Evolutionary conservation across 2,888 invertebrate genomes (phyloP), one percentile per base, ranked within the genome.

Genomic region (Pammene fasciana): DNA sequence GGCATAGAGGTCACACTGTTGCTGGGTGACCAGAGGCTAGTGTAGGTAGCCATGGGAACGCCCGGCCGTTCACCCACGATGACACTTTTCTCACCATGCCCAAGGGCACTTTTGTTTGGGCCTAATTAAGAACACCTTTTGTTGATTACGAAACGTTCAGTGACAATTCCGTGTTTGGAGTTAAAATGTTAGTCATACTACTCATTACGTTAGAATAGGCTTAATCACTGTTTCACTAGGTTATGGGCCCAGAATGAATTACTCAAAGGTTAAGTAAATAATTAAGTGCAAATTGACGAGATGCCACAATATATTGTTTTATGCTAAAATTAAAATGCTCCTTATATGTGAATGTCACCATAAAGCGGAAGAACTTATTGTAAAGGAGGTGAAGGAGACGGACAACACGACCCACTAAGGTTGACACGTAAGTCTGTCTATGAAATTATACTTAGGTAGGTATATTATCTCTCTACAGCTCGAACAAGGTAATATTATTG

Each of bases 71-170:
- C 62, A 34, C 62, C 26, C 50, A 50, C n/a, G 62, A 62, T 52
- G 62, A 62, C 62, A 62, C 62, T 62, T 62, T 62, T 62, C 62
- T 62, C 50, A 62, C 62, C 52, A 52, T 26, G n/a, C 18, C 50
- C 62, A 62, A 62, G 62, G 62, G 62, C 62, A 62, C 52, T 62
- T 43, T 62, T 52, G 26, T 62, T 62, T 62, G 62, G 10, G 62
- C 41, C 50, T n/a, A 62, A 60, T 48, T 34, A 60, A 38, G 38
- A 50, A 61, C 16, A 60, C 14, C 61, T 52, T 41, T 52, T 62
- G 50, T 52, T 61, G 50, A 50, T 62, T 62, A 62, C 62, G 18
- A 62, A 16, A 62, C 14, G 11, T 52, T 62, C 45, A 18, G 50
- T 50, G 41, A 50, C 61, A 50, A 62, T 50, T 41, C 41, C 50